Evolutionary conservation across 1,140 invertebrate genomes (phyloP).

Genomic region (Drosophila athabasca): DNA sequence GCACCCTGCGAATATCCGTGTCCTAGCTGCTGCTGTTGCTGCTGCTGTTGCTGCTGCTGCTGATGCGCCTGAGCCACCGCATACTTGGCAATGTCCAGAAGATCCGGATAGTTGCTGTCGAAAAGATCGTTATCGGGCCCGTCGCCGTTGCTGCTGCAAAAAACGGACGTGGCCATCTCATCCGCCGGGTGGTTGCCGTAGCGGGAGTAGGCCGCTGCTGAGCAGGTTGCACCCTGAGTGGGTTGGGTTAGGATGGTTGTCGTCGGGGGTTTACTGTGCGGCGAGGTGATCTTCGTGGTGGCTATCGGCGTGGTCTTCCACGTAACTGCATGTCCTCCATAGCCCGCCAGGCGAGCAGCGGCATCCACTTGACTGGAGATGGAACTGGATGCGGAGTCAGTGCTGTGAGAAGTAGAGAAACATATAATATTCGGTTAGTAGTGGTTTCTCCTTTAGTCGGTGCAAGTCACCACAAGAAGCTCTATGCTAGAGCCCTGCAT

Average conservation of each 20-base stretch:
- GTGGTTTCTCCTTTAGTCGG: too few relatives aligned
- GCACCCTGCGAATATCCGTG: slow-evolving; percentile 58
- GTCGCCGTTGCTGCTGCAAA: slow-evolving; percentile 78
- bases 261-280: slow-evolving; percentile 83
- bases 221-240: not conserved
- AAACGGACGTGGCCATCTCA: slow-evolving; percentile 76
- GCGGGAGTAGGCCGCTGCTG: slow-evolving; percentile 53
- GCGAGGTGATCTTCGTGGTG: slow-evolving; percentile 84
- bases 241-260: slow-evolving; percentile 38
- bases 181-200: slow-evolving; percentile 60
- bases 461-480: too few relatives aligned
- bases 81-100: slow-evolving; percentile 87
- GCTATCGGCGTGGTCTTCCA: slow-evolving; percentile 83
- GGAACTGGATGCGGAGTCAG: slow-evolving; percentile 75
- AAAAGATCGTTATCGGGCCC: slow-evolving; percentile 86
- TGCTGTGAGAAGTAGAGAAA: slow-evolving; percentile 20
- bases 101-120: slow-evolving; percentile 88
- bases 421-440: too few relatives aligned
- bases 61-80: slow-evolving; percentile 80
- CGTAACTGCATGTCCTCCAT: slow-evolving; percentile 77
- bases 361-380: slow-evolving; percentile 81
- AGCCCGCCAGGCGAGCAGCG: slow-evolving; percentile 69
- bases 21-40: slow-evolving; percentile 59
- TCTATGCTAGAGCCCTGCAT: too few relatives aligned
- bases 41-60: slow-evolving; percentile 35